phyloP scores from a whole-genome alignment of 1,140 invertebrate species.

The Lysiphlebus fabarum region DNA sequence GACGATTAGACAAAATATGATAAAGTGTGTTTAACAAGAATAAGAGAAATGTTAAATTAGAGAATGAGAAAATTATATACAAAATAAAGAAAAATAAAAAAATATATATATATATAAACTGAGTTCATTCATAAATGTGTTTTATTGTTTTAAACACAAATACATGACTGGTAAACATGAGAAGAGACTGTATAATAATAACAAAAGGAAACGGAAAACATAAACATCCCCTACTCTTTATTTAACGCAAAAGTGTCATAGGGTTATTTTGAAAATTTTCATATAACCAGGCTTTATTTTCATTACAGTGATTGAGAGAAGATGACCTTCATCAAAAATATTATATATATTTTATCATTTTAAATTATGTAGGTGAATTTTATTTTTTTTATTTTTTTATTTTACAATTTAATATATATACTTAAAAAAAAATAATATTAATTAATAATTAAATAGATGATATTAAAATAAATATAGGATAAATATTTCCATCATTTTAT shows the following conservation, averaged over 20 bases:
- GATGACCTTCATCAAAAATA: not conserved
- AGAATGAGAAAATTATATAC: not conserved
- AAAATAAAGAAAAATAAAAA: too few species aligned
- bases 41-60: not conserved
- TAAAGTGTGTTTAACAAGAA: not conserved
- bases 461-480: too few species aligned
- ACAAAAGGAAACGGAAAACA: constrained; percentile 48
- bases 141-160: constrained; percentile 48
- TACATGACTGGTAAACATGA: constrained; percentile 33
- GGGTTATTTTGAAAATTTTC: too few species aligned
- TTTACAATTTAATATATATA: too few species aligned
- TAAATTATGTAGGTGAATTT: not conserved
- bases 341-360: not conserved
- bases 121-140: constrained; percentile 49
- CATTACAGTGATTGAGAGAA: not conserved
- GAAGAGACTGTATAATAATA: constrained; percentile 43
- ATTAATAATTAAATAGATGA: too few species aligned
- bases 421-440: too few species aligned
- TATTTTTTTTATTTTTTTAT: not conserved
- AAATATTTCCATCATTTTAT: too few species aligned
- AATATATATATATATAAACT: constrained; percentile 24
- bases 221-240: constrained; percentile 33
- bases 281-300: not conserved
- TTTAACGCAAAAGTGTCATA: constrained; percentile 21
- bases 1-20: not conserved